A percentile compares a stretch with the other conserved stretches of the same genome.
phyloP scores from a whole-genome alignment of 2,113 vertebrate genomes.

The Macquaria australasica region DNA sequence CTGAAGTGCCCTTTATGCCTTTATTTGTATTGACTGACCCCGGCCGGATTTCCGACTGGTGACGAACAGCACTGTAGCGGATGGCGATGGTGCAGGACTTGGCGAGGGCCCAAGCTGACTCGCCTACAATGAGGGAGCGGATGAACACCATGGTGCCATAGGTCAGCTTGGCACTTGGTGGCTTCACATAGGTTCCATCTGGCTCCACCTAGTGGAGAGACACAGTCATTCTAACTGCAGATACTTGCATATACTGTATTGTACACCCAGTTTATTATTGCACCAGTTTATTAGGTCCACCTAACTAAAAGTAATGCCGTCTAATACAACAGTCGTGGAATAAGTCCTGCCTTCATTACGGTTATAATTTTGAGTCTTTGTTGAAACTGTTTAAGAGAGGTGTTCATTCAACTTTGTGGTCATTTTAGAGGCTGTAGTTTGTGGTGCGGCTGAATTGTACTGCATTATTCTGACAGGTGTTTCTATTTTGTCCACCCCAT shows the following conservation, averaged over 20 bases:
- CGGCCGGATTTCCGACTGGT: conserved; percentile 94
- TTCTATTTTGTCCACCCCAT: neutral
- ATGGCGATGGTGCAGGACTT: conserved; percentile 94
- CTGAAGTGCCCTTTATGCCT: neutral
- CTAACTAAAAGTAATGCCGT: neutral
- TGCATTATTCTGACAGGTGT: no score
- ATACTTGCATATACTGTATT: neutral
- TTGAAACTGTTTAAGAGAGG: neutral
- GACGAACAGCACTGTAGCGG: conserved; percentile 94
- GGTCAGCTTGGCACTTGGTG: conserved; percentile 93
- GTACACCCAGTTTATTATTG: neutral
- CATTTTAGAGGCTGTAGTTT: neutral
- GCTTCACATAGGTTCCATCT: conserved; percentile 94
- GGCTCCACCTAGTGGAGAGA: conserved; percentile 89
- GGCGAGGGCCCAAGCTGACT: conserved; percentile 86
- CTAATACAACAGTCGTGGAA: neutral
- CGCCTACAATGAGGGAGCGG: conserved; percentile 91
- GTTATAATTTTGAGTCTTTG: no score
- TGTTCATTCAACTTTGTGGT: neutral
- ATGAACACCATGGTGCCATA: conserved; percentile 99
- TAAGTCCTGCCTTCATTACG: neutral
- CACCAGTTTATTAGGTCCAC: neutral
- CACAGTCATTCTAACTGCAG: conserved; percentile 1
- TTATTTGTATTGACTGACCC: conserved; percentile 83
- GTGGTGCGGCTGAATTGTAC: no score